phyloP scores from a whole-genome alignment of 1,140 invertebrate genomes.

The Drosophila mayri region DNA sequence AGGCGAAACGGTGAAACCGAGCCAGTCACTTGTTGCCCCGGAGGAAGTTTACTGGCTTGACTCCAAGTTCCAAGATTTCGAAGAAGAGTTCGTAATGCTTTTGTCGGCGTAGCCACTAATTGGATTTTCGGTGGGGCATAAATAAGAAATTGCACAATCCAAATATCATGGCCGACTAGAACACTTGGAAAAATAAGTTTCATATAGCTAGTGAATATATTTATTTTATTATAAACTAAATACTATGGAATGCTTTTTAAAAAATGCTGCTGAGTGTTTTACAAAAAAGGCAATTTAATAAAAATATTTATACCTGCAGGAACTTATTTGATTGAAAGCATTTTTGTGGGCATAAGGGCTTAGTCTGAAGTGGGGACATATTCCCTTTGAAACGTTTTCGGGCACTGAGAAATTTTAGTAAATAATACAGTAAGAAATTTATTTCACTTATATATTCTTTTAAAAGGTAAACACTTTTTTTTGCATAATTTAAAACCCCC shows the following conservation, averaged over 20 bases:
- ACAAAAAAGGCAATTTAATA: not conserved
- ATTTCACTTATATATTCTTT: not conserved
- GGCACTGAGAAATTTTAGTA: not conserved
- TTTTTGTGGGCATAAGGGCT: not conserved
- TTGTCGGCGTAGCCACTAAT: constrained; percentile 33
- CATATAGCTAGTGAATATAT: too few relatives aligned
- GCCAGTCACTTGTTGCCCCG: constrained; percentile 46
- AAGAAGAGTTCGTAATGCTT: constrained; percentile 41
- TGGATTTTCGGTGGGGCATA: constrained; percentile 37
- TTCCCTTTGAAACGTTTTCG: not conserved
- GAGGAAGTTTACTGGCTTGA: constrained; percentile 39
- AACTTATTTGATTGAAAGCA: constrained; percentile 7
- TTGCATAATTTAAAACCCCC: not conserved
- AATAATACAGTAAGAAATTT: not conserved
- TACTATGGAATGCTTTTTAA: too few relatives aligned
- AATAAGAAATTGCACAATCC: constrained; percentile 21
- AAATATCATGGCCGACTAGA: not conserved
- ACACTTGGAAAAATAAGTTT: constrained; percentile 14
- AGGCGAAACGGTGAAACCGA: constrained; percentile 45
- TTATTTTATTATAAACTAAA: not conserved
- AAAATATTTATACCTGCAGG: not conserved
- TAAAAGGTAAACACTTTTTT: not conserved
- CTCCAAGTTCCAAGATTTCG: constrained; percentile 9
- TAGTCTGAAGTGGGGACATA: not conserved
- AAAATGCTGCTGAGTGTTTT: not conserved